A percentile compares a stretch with the other conserved stretches of the same genome.
Conservation (phyloP, 2,797 vertebrate genomes). For the Danio aesculapii region DNA sequence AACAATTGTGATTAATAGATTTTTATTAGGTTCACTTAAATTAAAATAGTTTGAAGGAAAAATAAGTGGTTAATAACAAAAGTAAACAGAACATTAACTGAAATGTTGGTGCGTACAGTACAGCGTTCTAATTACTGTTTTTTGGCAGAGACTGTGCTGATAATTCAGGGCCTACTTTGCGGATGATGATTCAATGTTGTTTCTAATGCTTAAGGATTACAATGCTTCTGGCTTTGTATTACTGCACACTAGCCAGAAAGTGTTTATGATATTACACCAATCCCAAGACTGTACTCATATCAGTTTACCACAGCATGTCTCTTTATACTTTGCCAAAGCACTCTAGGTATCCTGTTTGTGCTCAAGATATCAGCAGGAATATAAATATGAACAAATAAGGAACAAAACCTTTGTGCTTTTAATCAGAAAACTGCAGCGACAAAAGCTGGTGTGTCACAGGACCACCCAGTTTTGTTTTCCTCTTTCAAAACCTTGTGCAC, state of each 20-base stretch:
- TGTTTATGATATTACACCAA: slow-evolving; percentile 48
- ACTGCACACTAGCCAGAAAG: slow-evolving; percentile 45
- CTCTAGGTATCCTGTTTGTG: slow-evolving; percentile 8
- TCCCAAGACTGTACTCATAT: slow-evolving; percentile 54
- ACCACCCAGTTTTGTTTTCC: slow-evolving; percentile 2
- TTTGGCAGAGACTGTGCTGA: slow-evolving; percentile 14
- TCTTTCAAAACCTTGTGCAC: neutral
- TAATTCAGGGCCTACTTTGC: slow-evolving; percentile 41
- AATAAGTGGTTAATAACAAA: slow-evolving; percentile 3
- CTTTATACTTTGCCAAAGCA: neutral
- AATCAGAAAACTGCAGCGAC: slow-evolving; percentile 17
- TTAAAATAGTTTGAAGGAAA: slow-evolving; percentile 1
- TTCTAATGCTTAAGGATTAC: slow-evolving; percentile 46
- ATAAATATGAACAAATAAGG: slow-evolving; percentile 1
- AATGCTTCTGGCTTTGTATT: slow-evolving; percentile 39
- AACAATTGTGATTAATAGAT: neutral
- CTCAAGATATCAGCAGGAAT: slow-evolving; percentile 7
- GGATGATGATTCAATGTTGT: slow-evolving; percentile 47
- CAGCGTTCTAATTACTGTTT: slow-evolving; percentile 2
- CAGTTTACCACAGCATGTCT: slow-evolving; percentile 47
- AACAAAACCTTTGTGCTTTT: slow-evolving; percentile 18
- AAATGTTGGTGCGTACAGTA: neutral
- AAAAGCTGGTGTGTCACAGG: neutral
- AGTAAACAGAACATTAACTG: neutral
- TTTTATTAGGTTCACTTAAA: slow-evolving; percentile 1